phyloP scores from a whole-genome alignment of 2,888 invertebrate species.

The Idaea aversata region DNA sequence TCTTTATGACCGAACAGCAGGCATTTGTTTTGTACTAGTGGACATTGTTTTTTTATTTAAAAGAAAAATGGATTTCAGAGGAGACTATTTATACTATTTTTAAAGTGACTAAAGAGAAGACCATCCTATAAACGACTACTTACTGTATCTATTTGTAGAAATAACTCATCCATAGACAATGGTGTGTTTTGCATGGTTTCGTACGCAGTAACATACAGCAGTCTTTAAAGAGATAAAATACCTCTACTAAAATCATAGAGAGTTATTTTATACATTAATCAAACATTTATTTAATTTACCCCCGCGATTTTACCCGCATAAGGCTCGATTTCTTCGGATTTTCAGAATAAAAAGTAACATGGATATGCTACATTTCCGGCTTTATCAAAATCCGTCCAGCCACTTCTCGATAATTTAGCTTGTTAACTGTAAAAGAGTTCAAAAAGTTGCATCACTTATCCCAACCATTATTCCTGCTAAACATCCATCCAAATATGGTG shows the following conservation, averaged over 20 bases:
- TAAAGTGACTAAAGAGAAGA: background rate
- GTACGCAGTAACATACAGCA: slow-evolving; percentile 35
- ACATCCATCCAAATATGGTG: no score
- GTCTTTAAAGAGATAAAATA: background rate
- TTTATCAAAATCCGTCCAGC: no score
- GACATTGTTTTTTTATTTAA: background rate
- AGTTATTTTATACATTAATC: background rate
- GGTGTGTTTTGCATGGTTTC: slow-evolving; percentile 69
- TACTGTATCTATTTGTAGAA: slow-evolving; percentile 69
- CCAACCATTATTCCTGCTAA: no score
- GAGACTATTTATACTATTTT: background rate
- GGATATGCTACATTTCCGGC: no score
- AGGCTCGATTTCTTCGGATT: no score
- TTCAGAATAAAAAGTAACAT: no score
- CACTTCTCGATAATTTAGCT: no score
- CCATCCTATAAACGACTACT: background rate
- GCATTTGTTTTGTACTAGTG: background rate
- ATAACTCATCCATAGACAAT: slow-evolving; percentile 77
- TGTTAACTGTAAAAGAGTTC: no score
- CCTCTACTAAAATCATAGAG: background rate
- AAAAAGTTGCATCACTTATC: no score
- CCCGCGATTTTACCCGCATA: no score
- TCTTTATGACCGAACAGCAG: background rate
- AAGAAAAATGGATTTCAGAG: background rate
- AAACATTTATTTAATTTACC: no score